Conservation (phyloP, 2,888 invertebrate genomes). For the Zhuqinia jingwanae region DNA sequence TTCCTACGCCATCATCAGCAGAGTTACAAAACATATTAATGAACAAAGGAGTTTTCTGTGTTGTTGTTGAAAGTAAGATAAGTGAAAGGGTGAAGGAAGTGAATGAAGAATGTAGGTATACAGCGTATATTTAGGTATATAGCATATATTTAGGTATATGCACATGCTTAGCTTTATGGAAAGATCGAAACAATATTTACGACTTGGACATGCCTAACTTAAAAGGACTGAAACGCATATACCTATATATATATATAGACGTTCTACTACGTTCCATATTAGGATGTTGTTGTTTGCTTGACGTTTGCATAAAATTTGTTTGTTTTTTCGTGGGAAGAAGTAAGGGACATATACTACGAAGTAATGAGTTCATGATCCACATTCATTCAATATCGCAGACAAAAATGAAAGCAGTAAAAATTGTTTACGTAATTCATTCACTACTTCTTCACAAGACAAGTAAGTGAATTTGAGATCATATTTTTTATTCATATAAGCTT, state of each 20-base stretch:
- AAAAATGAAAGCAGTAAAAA: not conserved
- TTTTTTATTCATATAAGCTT: not conserved
- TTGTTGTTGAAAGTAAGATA: not conserved
- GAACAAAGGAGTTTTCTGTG: not conserved
- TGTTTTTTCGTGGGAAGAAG: not conserved
- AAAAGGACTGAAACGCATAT: too few species aligned
- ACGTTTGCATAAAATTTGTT: not conserved
- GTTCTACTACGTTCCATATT: too few species aligned
- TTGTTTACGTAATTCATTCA: not conserved
- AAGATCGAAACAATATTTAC: too few species aligned
- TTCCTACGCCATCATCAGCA: too few species aligned
- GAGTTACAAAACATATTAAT: not conserved
- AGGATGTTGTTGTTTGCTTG: too few species aligned
- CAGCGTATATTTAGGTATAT: too few species aligned
- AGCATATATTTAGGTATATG: too few species aligned
- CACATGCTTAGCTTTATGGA: too few species aligned
- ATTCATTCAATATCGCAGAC: not conserved
- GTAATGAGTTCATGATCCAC: constrained; percentile 23
- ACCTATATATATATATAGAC: too few species aligned
- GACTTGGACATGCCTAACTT: too few species aligned
- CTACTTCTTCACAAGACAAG: too few species aligned
- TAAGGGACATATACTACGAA: not conserved
- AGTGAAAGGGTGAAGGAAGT: not conserved
- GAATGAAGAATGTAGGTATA: not conserved
- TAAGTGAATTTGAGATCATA: not conserved